These are phyloP conservation scores for Hyposmocoma kahamanoa DNA, from an alignment of 1,140 invertebrate genomes.

Conservation along the genomic window DNA sequence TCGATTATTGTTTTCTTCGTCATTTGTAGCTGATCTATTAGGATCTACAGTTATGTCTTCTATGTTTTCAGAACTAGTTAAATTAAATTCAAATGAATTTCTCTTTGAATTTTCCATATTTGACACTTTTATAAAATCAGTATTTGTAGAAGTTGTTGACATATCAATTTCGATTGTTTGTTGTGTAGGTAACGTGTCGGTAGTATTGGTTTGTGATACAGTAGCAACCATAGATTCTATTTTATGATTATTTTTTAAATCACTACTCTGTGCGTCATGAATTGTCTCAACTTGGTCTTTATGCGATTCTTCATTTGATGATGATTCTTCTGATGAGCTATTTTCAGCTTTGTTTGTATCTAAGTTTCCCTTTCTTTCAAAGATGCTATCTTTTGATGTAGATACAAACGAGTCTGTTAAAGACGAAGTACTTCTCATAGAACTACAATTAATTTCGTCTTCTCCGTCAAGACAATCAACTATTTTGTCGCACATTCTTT, in stretches of 20 bases:
- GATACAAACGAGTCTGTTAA: background rate
- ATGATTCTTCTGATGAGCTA: too few species aligned
- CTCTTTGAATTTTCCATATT: too few species aligned
- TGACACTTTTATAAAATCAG: too few species aligned
- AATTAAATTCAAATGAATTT: too few species aligned
- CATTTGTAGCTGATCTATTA: background rate
- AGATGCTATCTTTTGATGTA: background rate
- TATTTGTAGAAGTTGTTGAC: too few species aligned
- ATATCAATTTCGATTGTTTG: too few species aligned
- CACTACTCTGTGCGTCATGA: background rate
- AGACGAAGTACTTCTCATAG: slow-evolving; percentile 11
- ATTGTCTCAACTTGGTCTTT: background rate
- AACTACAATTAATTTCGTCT: slow-evolving; percentile 81
- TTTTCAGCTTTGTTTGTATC: background rate
- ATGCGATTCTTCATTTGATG: background rate
- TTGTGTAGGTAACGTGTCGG: too few species aligned
- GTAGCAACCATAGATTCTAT: too few species aligned
- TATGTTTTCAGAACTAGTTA: too few species aligned
- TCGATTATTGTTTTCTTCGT: slow-evolving; percentile 6
- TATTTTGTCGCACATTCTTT: slow-evolving; percentile 79
- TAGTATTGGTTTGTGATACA: too few species aligned
- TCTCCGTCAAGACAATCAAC: slow-evolving; percentile 85
- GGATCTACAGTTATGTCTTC: slow-evolving; percentile 25
- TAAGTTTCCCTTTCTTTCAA: background rate
- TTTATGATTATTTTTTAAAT: too few species aligned